Evolutionary conservation across 2,797 vertebrate species (phyloP).

Genomic region (Chelidonichthys spinosus): DNA sequence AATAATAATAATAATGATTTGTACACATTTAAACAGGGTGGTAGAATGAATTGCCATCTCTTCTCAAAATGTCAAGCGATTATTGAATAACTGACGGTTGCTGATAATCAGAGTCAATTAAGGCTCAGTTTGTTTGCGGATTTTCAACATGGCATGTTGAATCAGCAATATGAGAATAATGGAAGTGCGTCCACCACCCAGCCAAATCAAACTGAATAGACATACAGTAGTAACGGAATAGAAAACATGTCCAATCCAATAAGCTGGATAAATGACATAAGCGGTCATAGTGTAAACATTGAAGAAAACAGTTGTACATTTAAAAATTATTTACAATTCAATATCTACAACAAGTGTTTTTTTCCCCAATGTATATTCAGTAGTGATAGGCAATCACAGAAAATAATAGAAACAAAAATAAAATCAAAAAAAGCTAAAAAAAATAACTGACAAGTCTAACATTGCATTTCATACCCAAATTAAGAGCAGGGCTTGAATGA

Average conservation of each 20-base stretch:
- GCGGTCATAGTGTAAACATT: constrained; percentile 59
- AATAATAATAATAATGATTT: constrained; percentile 20
- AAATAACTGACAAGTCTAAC: not conserved
- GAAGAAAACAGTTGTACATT: constrained; percentile 69
- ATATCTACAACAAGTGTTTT: constrained; percentile 71
- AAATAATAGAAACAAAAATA: constrained; percentile 8
- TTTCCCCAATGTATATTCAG: constrained; percentile 37
- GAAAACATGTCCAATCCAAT: constrained; percentile 51
- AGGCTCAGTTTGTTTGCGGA: constrained; percentile 56
- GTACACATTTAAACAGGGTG: constrained; percentile 40
- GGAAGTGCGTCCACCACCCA: constrained; percentile 43
- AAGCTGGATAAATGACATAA: constrained; percentile 63
- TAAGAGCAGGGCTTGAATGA: constrained; percentile 16
- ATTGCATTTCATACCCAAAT: constrained; percentile 25
- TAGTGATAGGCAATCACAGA: constrained; percentile 28
- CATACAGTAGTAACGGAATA: constrained; percentile 54
- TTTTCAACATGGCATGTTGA: constrained; percentile 54
- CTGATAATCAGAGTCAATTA: constrained; percentile 34
- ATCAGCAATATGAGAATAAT: constrained; percentile 23
- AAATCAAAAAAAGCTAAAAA: not conserved
- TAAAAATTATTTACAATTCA: constrained; percentile 77
- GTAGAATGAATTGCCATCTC: constrained; percentile 24
- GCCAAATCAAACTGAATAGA: constrained; percentile 46
- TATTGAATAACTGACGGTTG: constrained; percentile 22
- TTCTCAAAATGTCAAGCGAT: not conserved